These are phyloP conservation scores for Meandrina meandrites DNA, from an alignment of 92 coral and sea anemone genomes.

Conservation along the genomic window DNA sequence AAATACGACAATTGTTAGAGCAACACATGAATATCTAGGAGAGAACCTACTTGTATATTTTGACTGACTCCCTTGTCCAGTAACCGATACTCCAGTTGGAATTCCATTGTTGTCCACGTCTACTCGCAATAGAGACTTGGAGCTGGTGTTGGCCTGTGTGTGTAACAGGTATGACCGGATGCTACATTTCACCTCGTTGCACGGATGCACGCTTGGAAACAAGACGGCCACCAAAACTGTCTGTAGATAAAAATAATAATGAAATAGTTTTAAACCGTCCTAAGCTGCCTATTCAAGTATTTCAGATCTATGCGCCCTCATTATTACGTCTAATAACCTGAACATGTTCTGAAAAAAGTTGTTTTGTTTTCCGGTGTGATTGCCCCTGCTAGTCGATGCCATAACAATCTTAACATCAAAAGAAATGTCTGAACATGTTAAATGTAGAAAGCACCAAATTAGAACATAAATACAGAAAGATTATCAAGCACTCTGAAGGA, in stretches of 20 bases:
- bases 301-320: no score
- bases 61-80: conserved; percentile 15
- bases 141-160: neutral
- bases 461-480: no score
- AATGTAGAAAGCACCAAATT: no score
- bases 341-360: no score
- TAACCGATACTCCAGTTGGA: conserved; percentile 26
- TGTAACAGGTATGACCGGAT: conserved; percentile 26
- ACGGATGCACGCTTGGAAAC: neutral
- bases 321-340: no score
- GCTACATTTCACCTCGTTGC: conserved; percentile 14
- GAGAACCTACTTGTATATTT: neutral
- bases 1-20: no score
- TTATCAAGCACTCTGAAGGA: no score
- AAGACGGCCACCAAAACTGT: conserved; percentile 13
- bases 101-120: neutral
- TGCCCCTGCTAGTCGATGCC: no score
- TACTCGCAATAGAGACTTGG: conserved; percentile 1
- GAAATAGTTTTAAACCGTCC: neutral
- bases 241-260: neutral
- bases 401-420: no score
- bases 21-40: neutral
- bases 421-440: no score
- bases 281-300: no score
- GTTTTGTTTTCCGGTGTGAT: no score